Evolutionary conservation across 2,113 vertebrate species (phyloP), one percentile per base, ranked within the genome.

Genomic region (Motacilla alba): DNA sequence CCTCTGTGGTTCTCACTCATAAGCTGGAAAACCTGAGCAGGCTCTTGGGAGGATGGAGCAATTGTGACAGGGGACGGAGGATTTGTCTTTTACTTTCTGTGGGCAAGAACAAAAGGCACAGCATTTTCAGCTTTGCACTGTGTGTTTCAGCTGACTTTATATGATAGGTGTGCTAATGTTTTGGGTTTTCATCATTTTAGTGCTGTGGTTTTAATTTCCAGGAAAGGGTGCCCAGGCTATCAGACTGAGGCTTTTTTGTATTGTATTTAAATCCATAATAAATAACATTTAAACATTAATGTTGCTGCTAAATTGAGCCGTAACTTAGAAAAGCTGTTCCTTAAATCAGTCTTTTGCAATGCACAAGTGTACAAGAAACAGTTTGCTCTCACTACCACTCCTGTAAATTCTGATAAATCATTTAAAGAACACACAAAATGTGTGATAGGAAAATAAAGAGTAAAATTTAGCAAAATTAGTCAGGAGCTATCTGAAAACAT

Each of bases 231-330:
- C 5, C 49, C 46, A 64, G 17, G 11, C 30, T 53, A 85, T 37
- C 68, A 93, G 13, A 60, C 17, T 23, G 41, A 64, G 78, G 31
- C 1, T 46, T 75, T 87, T 72, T 67, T 19, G n/a, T 46, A 18
- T 56, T 46, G 20, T 44, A 87, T 81, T 89, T 89, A 90, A 89
- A 94, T 82, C 37, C 76, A 84, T 64, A 81, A 83, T 72, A 92
- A 94, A 90, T 83, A 84, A 68, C 47, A 86, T 82, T 82, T 81
- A 93, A 93, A 78, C 83, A 84, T 88, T 75, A 75, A 90, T 58
- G 47, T 68, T 74, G 28, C 44, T 78, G 69, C 28, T 90, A 95
- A 96, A 75, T 76, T 83, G 56, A 95, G 56, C 75, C 1, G 8
- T 90, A 66, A n/a, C 46, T 74, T 94, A 24, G 24, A 86, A 93